A percentile compares a stretch with the other conserved stretches of the same genome.
These are phyloP conservation scores for Perognathus longimembris DNA, from an alignment of 2,113 vertebrate genomes.

Conservation along the genomic window DNA sequence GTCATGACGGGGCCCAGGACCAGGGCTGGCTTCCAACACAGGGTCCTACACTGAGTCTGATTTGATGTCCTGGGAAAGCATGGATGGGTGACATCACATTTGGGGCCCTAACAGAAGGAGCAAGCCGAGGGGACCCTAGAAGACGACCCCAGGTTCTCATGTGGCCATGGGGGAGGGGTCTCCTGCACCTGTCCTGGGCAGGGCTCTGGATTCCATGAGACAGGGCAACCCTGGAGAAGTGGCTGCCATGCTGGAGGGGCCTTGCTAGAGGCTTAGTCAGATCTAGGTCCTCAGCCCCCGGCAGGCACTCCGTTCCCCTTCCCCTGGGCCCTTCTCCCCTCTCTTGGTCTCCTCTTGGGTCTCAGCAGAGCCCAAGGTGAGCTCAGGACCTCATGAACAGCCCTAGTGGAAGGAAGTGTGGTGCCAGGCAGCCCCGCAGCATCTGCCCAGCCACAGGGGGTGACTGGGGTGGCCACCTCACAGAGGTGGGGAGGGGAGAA, in stretches of 20 bases:
- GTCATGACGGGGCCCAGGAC: background rate
- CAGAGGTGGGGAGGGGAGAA: too few species aligned
- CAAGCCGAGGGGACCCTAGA: background rate
- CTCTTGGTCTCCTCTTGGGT: fast-evolving
- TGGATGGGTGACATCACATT: background rate
- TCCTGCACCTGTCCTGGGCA: too few species aligned
- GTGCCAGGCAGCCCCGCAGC: background rate
- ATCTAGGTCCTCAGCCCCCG: background rate
- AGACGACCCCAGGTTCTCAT: background rate
- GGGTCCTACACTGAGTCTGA: background rate
- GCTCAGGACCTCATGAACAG: background rate
- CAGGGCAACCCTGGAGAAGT: too few species aligned
- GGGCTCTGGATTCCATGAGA: too few species aligned
- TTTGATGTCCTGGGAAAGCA: background rate
- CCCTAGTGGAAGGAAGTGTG: background rate
- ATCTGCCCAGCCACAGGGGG: background rate
- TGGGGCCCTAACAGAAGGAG: too few species aligned
- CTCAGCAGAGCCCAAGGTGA: background rate
- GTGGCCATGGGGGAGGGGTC: background rate
- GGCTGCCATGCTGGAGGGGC: too few species aligned
- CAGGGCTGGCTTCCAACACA: background rate
- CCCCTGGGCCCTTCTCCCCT: background rate
- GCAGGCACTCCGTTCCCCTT: background rate
- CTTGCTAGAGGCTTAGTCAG: background rate
- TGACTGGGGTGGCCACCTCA: background rate